A percentile compares a stretch with the other conserved stretches of the same genome.
Evolutionary conservation across 2,797 vertebrate genomes (phyloP).

Genomic region (Semotilus atromaculatus): DNA sequence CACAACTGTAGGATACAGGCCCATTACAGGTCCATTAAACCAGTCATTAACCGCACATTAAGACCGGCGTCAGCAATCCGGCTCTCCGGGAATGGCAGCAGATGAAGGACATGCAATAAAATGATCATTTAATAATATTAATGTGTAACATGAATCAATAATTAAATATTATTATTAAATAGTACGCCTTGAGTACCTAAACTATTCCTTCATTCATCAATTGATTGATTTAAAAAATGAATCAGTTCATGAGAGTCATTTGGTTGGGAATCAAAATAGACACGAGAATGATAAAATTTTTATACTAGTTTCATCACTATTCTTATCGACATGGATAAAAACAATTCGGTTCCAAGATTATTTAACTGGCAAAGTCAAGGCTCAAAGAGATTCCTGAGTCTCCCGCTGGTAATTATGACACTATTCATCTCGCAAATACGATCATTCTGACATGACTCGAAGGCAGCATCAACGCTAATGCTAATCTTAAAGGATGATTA

Average conservation of each 20-base stretch:
- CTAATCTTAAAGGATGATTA: background rate
- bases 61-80: constrained; percentile 1
- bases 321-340: background rate
- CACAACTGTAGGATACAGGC: background rate
- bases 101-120: background rate
- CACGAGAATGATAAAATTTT: background rate
- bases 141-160: background rate
- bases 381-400: background rate
- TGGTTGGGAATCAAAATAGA: background rate
- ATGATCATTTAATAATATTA: background rate
- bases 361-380: background rate
- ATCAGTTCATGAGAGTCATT: background rate
- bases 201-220: background rate
- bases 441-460: background rate
- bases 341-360: background rate
- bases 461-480: constrained; percentile 1
- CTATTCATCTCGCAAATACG: background rate
- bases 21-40: constrained; percentile 18
- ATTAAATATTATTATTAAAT: background rate
- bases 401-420: background rate
- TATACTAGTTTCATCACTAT: background rate
- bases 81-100: background rate
- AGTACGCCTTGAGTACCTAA: background rate
- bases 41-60: constrained; percentile 10
- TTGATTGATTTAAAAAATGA: background rate